These are phyloP conservation scores for Dynastes hyllus DNA, from an alignment of 2,888 invertebrate genomes.

Conservation along the genomic window DNA sequence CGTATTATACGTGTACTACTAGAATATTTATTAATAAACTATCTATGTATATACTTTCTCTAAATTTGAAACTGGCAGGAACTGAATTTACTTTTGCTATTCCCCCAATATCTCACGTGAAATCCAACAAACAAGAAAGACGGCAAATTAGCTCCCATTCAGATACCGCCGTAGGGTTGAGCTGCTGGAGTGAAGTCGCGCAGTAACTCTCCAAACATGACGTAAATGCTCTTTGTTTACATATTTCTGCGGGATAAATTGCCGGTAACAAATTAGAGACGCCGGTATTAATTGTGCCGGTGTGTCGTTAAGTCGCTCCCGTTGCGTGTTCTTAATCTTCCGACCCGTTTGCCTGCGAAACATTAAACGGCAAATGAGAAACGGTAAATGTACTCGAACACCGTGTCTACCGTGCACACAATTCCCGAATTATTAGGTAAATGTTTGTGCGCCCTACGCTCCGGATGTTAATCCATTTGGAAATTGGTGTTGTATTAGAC, in stretches of 20 bases:
- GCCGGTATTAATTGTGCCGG: conserved; percentile 62
- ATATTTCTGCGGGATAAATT: conserved; percentile 66
- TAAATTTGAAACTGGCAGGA: too few relatives aligned
- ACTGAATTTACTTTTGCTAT: too few relatives aligned
- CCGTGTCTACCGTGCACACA: conserved; percentile 1
- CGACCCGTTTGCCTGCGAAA: conserved; percentile 58
- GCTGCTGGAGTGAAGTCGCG: conserved; percentile 49
- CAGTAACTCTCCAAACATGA: conserved; percentile 64
- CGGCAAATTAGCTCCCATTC: conserved; percentile 1
- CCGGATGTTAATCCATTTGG: conserved; percentile 43
- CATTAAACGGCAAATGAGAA: conserved; percentile 60
- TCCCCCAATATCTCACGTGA: neutral
- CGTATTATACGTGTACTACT: too few relatives aligned
- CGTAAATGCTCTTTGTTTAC: conserved; percentile 64
- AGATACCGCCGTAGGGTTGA: conserved; percentile 9
- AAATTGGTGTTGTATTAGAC: conserved; percentile 15
- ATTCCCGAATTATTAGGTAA: conserved; percentile 45
- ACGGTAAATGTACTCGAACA: conserved; percentile 58
- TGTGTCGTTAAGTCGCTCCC: conserved; percentile 56
- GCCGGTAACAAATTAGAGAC: conserved; percentile 67
- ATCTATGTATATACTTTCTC: too few relatives aligned
- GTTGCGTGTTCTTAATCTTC: conserved; percentile 61
- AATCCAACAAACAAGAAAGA: neutral
- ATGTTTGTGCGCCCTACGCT: conserved; percentile 28
- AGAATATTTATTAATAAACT: too few relatives aligned